Conservation (phyloP, 2,888 invertebrate genomes). For the Erebia ligea region DNA sequence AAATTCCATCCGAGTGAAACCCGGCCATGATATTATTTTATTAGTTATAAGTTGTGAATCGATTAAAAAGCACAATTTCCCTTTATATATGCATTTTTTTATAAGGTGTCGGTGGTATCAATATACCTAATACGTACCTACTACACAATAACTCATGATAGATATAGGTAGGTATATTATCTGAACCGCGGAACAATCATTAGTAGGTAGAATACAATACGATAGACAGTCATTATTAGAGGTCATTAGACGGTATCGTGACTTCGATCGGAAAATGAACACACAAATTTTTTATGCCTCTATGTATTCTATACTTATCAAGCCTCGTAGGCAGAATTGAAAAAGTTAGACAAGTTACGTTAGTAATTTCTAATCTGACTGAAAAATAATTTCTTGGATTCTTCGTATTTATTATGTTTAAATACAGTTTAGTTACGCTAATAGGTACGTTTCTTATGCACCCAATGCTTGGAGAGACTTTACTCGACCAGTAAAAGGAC, state of each 20-base stretch:
- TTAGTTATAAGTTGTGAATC: too few species aligned
- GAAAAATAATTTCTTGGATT: neutral
- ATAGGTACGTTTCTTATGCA: too few species aligned
- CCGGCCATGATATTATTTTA: too few species aligned
- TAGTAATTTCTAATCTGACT: neutral
- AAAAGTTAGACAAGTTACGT: slow-evolving; percentile 31
- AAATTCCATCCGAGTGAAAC: too few species aligned
- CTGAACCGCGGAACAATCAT: neutral
- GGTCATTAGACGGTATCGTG: slow-evolving; percentile 28
- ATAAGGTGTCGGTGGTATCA: neutral
- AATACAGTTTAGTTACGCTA: too few species aligned
- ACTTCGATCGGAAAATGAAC: slow-evolving; percentile 25
- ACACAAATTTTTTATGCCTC: slow-evolving; percentile 21
- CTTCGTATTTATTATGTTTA: too few species aligned
- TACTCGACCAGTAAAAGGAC: neutral
- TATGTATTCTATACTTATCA: too few species aligned
- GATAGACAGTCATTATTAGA: slow-evolving; percentile 6
- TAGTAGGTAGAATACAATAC: neutral
- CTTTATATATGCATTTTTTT: neutral
- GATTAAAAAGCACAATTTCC: neutral
- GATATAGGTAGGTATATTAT: neutral
- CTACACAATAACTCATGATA: slow-evolving; percentile 6
- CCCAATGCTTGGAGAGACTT: neutral
- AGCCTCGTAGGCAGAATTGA: slow-evolving; percentile 27
- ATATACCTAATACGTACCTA: too few species aligned